phyloP scores from a whole-genome alignment of 23 tunicate genomes.

The Oikopleura albicans region DNA sequence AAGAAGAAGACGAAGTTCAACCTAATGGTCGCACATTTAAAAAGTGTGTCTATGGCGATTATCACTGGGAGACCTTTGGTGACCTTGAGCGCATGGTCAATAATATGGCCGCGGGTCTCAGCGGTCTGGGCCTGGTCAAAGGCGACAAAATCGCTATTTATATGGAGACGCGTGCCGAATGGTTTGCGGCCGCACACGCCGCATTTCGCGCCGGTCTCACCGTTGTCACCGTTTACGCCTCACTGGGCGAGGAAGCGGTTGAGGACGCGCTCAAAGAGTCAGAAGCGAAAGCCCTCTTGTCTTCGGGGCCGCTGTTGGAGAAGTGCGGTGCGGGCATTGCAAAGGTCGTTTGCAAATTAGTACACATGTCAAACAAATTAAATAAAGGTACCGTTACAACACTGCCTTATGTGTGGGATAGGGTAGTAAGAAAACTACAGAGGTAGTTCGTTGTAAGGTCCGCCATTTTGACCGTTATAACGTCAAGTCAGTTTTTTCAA shows the following conservation, averaged over 20 bases:
- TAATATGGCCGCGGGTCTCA: not conserved
- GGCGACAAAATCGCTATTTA: conserved; percentile 56
- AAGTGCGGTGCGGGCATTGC: not conserved
- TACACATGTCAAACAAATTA: too few species aligned
- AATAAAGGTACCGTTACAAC: too few species aligned
- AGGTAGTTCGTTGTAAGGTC: too few species aligned
- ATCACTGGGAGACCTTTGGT: not conserved
- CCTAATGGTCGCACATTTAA: conserved; percentile 81
- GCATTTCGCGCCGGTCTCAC: conserved; percentile 55
- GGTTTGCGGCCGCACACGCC: conserved; percentile 68
- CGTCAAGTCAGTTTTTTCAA: too few species aligned
- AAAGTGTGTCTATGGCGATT: conserved; percentile 22
- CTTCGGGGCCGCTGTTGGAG: conserved; percentile 41
- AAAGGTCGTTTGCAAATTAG: too few species aligned
- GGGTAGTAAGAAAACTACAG: too few species aligned
- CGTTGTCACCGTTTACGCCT: conserved; percentile 68
- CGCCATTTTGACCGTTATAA: too few species aligned
- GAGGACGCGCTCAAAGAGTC: conserved; percentile 50
- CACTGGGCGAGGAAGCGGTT: conserved; percentile 83
- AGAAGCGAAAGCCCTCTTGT: conserved; percentile 44
- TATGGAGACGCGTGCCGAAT: conserved; percentile 86
- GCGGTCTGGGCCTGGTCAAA: not conserved
- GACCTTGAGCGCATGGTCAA: not conserved
- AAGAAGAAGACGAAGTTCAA: conserved; percentile 67
- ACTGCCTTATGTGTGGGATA: too few species aligned